Evolutionary conservation across 2,113 vertebrate genomes (phyloP).

Genomic region (Rhinolophus sinicus): DNA sequence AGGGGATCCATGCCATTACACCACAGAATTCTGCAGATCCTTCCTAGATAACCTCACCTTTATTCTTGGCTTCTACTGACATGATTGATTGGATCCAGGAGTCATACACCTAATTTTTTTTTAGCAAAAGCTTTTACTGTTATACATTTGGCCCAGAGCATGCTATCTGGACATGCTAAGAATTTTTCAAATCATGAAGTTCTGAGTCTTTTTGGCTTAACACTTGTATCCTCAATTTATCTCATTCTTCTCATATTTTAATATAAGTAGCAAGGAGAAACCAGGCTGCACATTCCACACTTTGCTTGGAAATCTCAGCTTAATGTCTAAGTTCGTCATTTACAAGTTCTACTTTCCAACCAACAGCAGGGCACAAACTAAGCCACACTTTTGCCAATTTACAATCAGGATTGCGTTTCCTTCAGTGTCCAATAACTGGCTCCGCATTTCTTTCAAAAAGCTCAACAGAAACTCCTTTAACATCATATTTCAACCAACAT

Average conservation of each 20-base stretch:
- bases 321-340: neutral
- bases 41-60: neutral
- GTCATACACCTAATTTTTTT: neutral
- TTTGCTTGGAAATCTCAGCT: neutral
- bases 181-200: neutral
- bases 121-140: neutral
- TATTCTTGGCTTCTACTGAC: neutral
- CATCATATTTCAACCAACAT: neutral
- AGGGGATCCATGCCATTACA: neutral
- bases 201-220: neutral
- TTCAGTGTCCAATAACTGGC: neutral
- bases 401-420: neutral
- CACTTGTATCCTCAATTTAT: neutral
- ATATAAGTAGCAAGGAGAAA: neutral
- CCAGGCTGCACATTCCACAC: neutral
- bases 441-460: neutral
- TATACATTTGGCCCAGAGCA: neutral
- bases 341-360: neutral
- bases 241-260: neutral
- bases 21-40: neutral
- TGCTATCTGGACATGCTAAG: neutral
- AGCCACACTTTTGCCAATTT: neutral
- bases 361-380: neutral
- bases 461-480: neutral
- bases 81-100: neutral